These are phyloP conservation scores for Staurois parvus DNA, from an alignment of 2,797 vertebrate genomes.

Conservation along the genomic window DNA sequence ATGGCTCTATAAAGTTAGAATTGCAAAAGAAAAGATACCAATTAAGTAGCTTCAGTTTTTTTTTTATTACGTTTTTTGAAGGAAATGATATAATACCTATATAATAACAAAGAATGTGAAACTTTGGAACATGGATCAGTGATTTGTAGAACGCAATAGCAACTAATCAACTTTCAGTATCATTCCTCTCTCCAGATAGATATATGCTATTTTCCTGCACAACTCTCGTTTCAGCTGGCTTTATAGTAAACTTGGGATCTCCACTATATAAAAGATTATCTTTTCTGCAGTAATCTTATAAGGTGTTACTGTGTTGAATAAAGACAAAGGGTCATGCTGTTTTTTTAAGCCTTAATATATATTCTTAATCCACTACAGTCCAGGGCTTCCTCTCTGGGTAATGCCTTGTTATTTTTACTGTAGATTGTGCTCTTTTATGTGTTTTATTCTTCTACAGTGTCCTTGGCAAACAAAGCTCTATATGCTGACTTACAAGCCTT, in stretches of 20 bases:
- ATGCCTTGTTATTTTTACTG: conserved; percentile 7
- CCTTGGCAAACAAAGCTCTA: conserved; percentile 13
- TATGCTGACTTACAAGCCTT: conserved; percentile 10
- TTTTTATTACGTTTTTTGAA: too few relatives aligned
- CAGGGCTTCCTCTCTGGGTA: neutral
- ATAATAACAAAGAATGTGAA: too few relatives aligned
- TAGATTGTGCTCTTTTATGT: neutral
- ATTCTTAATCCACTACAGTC: neutral
- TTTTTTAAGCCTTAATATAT: neutral
- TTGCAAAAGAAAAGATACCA: too few relatives aligned
- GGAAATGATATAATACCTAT: too few relatives aligned
- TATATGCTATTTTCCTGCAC: neutral
- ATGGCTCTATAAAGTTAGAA: too few relatives aligned
- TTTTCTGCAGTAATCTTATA: neutral
- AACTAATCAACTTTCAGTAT: neutral
- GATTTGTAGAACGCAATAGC: neutral
- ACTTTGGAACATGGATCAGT: too few relatives aligned
- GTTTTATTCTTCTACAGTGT: conserved; percentile 15
- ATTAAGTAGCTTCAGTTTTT: too few relatives aligned
- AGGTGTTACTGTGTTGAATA: neutral
- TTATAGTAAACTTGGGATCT: neutral
- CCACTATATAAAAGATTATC: neutral
- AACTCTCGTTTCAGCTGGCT: neutral
- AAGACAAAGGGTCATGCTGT: neutral
- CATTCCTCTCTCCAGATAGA: neutral